phyloP scores from a whole-genome alignment of 2,113 vertebrate species.

The Perccottus glenii region DNA sequence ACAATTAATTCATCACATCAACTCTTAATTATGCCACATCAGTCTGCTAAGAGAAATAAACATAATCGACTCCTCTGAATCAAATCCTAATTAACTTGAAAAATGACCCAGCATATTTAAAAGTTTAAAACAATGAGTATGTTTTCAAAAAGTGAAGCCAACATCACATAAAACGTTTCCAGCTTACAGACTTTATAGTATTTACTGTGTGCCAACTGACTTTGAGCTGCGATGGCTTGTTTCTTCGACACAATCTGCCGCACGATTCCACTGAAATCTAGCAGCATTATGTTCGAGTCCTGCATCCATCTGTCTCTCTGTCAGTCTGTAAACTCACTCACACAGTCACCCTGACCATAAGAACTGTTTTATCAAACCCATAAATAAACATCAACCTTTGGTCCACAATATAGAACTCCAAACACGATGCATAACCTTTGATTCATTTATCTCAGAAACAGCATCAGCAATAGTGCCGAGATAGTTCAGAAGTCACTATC shows the following conservation, averaged over 20 bases:
- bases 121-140: neutral
- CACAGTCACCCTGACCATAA: no score
- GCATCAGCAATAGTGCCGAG: neutral
- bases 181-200: no score
- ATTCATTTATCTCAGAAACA: slow-evolving; percentile 1
- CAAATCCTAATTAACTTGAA: slow-evolving; percentile 4
- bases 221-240: neutral
- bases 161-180: neutral
- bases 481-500: neutral
- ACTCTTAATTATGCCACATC: slow-evolving; percentile 18
- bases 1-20: slow-evolving; percentile 13
- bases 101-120: neutral
- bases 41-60: slow-evolving; percentile 28
- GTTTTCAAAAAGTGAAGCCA: neutral
- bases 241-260: neutral
- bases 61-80: slow-evolving; percentile 10
- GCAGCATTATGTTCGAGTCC: neutral
- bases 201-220: no score
- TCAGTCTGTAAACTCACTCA: neutral
- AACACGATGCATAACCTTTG: neutral
- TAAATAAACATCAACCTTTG: neutral
- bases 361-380: slow-evolving; percentile 8
- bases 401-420: neutral
- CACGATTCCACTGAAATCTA: no score
- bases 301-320: neutral